phyloP scores from a whole-genome alignment of 2,888 invertebrate genomes.

The Euplagia quadripunctaria region DNA sequence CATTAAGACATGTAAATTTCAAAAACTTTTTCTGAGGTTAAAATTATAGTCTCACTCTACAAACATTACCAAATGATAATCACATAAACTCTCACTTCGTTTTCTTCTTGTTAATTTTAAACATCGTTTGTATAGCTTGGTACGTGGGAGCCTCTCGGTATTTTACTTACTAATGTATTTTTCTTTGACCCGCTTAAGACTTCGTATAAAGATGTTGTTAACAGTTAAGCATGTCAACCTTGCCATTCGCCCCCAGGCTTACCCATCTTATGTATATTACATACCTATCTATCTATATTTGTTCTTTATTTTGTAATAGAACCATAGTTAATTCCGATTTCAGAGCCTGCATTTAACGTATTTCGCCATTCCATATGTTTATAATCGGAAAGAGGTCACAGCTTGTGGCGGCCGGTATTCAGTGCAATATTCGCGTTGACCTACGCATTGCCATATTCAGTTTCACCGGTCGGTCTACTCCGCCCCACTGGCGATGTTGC shows the following conservation, averaged over 20 bases:
- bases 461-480: constrained; percentile 48
- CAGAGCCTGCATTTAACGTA: constrained; percentile 16
- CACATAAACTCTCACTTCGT: constrained; percentile 7
- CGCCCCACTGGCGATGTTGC: constrained; percentile 24
- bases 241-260: constrained; percentile 13
- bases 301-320: constrained; percentile 3
- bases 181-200: constrained; percentile 18
- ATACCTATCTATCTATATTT: not conserved
- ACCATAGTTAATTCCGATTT: not conserved
- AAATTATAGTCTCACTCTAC: constrained; percentile 19
- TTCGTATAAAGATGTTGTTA: constrained; percentile 13
- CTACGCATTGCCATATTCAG: constrained; percentile 60
- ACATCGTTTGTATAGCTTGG: constrained; percentile 7
- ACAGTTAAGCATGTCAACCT: constrained; percentile 30
- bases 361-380: constrained; percentile 39
- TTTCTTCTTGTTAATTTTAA: constrained; percentile 4
- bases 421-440: constrained; percentile 58
- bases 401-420: constrained; percentile 21
- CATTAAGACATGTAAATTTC: not conserved
- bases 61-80: constrained; percentile 38
- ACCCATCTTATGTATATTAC: not conserved
- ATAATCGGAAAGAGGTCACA: constrained; percentile 55
- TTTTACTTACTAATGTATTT: constrained; percentile 9
- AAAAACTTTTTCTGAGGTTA: not conserved
- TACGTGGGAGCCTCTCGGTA: constrained; percentile 16